Conservation (phyloP, 1,140 invertebrate genomes). For the Cylas formicarius region DNA sequence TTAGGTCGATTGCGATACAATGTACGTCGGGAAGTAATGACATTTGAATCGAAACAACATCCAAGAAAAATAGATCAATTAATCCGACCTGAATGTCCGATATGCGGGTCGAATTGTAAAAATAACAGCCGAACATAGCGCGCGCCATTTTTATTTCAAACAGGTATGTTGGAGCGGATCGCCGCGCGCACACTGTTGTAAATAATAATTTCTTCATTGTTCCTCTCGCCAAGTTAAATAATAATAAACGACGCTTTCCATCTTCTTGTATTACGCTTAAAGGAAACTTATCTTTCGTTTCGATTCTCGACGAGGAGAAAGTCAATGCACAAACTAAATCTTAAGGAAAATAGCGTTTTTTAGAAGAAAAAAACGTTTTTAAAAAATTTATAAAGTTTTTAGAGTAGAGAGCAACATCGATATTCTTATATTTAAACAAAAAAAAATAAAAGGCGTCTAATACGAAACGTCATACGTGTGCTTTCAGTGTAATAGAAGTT, state of each 20-base stretch:
- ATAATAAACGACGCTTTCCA: not conserved
- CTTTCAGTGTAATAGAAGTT: conserved; percentile 42
- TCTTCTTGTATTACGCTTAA: conserved; percentile 22
- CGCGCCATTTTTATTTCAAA: too few relatives aligned
- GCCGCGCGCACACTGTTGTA: conserved; percentile 26
- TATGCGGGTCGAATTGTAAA: too few relatives aligned
- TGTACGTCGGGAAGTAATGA: too few relatives aligned
- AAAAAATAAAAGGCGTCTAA: conserved; percentile 25
- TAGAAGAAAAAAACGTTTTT: conserved; percentile 24
- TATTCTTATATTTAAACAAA: conserved; percentile 38
- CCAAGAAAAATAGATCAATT: too few relatives aligned
- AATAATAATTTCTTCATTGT: conserved; percentile 24
- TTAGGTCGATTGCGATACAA: too few relatives aligned
- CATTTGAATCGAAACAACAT: too few relatives aligned
- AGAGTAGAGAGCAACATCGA: conserved; percentile 38
- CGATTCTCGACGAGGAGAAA: conserved; percentile 23
- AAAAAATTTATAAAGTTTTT: conserved; percentile 26
- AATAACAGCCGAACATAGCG: too few relatives aligned
- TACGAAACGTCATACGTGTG: conserved; percentile 34
- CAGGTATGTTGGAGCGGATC: too few relatives aligned
- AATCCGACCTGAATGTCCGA: too few relatives aligned
- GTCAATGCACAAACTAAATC: conserved; percentile 40
- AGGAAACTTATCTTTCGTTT: conserved; percentile 18
- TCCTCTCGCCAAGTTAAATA: conserved; percentile 6
- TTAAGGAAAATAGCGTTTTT: conserved; percentile 22